Percentiles rank a stretch among this genome's conserved stretches.
Conservation (phyloP, 2,888 invertebrate genomes). For the Hypolimnas misippus region DNA sequence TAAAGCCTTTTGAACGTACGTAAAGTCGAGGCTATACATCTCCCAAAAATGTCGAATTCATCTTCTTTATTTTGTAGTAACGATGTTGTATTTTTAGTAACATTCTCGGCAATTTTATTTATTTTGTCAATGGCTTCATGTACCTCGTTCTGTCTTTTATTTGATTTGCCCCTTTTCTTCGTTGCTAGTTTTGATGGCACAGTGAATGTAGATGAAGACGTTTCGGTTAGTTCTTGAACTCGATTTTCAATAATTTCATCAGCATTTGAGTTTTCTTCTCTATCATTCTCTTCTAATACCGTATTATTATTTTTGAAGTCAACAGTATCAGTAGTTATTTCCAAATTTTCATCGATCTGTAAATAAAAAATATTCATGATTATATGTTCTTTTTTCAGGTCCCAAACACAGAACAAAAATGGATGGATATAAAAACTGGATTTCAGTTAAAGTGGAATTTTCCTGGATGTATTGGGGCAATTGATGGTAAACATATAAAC, state of each 20-base stretch:
- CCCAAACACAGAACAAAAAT: constrained; percentile 1
- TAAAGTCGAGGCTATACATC: constrained; percentile 5
- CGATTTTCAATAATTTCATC: constrained; percentile 8
- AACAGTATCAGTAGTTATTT: neutral
- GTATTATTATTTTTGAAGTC: neutral
- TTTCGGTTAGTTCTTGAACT: constrained; percentile 14
- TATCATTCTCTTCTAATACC: neutral
- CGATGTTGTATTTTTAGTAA: constrained; percentile 16
- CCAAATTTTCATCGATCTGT: neutral
- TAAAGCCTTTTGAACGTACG: constrained; percentile 10
- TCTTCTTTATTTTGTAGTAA: constrained; percentile 17
- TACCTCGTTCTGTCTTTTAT: constrained; percentile 6
- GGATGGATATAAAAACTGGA: constrained; percentile 1
- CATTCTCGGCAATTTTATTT: constrained; percentile 11
- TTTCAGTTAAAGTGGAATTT: constrained; percentile 3
- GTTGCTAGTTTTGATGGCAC: constrained; percentile 4
- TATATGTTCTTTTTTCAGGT: constrained; percentile 1
- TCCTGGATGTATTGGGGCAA: too few relatives aligned
- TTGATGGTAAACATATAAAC: constrained; percentile 2
- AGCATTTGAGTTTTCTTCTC: neutral
- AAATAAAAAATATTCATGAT: neutral
- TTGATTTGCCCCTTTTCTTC: constrained; percentile 4
- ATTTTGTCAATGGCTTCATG: neutral
- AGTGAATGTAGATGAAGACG: constrained; percentile 12
- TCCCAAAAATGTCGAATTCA: constrained; percentile 5